Evolutionary conservation across 1,140 invertebrate genomes (phyloP).

Genomic region (Maconellicoccus hirsutus): DNA sequence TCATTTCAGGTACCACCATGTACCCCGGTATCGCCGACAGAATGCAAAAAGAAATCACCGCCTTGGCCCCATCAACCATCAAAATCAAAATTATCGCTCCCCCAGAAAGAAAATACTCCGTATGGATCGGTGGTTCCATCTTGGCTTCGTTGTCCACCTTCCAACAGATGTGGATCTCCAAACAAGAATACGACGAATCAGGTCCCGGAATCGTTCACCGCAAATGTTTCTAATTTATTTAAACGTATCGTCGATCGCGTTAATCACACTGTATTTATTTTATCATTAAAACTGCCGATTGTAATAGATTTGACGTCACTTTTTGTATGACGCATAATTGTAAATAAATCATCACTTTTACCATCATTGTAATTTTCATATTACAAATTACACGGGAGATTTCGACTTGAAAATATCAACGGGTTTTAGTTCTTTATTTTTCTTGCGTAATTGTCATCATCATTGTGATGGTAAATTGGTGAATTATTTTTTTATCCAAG

Average conservation of each 20-base stretch:
- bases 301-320: too few relatives aligned
- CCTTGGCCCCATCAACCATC: slow-evolving; percentile 64
- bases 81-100: slow-evolving; percentile 93
- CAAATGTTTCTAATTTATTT: slow-evolving; percentile 75
- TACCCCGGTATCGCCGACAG: slow-evolving; percentile 69
- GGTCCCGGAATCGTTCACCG: slow-evolving; percentile 84
- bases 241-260: neutral
- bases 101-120: slow-evolving; percentile 84
- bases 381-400: too few relatives aligned
- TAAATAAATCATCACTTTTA: too few relatives aligned
- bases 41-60: slow-evolving; percentile 74
- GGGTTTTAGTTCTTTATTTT: too few relatives aligned
- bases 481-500: too few relatives aligned
- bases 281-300: neutral
- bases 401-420: too few relatives aligned
- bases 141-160: slow-evolving; percentile 70
- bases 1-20: slow-evolving; percentile 48
- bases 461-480: too few relatives aligned
- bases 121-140: slow-evolving; percentile 82
- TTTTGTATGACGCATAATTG: too few relatives aligned
- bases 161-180: slow-evolving; percentile 83
- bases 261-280: neutral
- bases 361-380: too few relatives aligned
- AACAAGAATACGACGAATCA: slow-evolving; percentile 87
- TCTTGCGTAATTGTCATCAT: too few relatives aligned